Conservation (phyloP, 1,140 invertebrate species). For the Saccostrea glomerata region DNA sequence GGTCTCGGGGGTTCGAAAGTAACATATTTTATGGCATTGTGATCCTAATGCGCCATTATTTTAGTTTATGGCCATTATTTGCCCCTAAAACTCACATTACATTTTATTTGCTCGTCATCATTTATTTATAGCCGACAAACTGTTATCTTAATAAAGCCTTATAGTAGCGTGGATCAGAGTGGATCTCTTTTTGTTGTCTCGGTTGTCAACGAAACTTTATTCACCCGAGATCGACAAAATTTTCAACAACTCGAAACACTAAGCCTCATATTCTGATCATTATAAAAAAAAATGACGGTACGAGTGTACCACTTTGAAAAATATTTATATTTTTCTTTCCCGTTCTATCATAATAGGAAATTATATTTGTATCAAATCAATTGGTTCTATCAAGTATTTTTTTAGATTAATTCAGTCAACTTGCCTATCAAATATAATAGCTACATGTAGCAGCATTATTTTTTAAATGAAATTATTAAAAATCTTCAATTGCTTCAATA, state of each 20-base stretch:
- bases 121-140: slow-evolving; percentile 38
- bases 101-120: slow-evolving; percentile 32
- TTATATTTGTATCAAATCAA: no score
- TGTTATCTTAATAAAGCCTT: slow-evolving; percentile 29
- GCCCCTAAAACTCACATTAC: slow-evolving; percentile 35
- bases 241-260: not conserved
- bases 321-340: not conserved
- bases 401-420: no score
- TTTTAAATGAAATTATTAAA: no score
- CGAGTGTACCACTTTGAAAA: not conserved
- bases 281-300: not conserved
- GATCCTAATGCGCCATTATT: slow-evolving; percentile 37
- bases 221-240: not conserved
- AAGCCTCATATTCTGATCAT: not conserved
- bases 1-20: slow-evolving; percentile 8
- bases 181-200: not conserved
- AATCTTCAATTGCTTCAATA: no score
- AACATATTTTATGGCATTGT: slow-evolving; percentile 20
- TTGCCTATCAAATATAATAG: no score
- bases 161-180: not conserved
- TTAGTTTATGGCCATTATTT: slow-evolving; percentile 38
- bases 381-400: no score
- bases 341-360: no score
- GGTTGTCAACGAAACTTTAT: slow-evolving; percentile 6
- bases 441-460: no score